Evolutionary conservation across 2,113 vertebrate species (phyloP), one percentile per base, ranked within the genome.

Genomic region (Trogon melanurus): DNA sequence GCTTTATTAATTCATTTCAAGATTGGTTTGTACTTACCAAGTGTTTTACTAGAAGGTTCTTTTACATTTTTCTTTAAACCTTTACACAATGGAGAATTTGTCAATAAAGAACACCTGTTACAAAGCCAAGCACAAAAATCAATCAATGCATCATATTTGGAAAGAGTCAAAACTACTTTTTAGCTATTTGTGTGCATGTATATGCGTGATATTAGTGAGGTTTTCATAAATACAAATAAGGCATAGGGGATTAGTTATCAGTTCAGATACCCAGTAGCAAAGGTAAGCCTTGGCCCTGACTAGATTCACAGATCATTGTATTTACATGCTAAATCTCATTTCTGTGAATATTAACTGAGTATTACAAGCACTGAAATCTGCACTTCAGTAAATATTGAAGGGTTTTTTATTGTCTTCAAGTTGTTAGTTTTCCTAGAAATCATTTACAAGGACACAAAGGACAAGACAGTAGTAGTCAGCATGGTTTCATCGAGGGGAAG

Each of bases 1-100:
- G 48, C 0, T 44, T 50, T 18, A 41, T 65, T 53, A 65, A 54
- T 45, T 66, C 4, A 58, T 67, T 82, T 81, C 36, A 80, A 57
- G 4, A 65, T n/a, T 54, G 4, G 5, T 67, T 60, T 50, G 44
- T 20, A 94, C 98, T 97, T 93, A 99, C 99, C 97, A 90, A 92
- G 67, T 56, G 84, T 98, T 89, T 97, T 97, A 34, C 54, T 96
- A 23, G n/a, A 56, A 29, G 60, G 19, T 85, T 92, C 65, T 81
- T 96, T 97, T 21, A 57, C 8, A 16, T 19, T 62, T 44, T 78
- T 97, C 98, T 97, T 96, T 96, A 84, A 95, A 95, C 97, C 73
- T 73, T 93, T 94, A 62, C 85, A 96, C 89, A 99, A 96, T 8
- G 98, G 98, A 91, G 99, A 99, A 67, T 97, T 97, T 20, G 85